A percentile compares a stretch with the other conserved stretches of the same genome.
Conservation (phyloP, 2,888 invertebrate genomes). For the Cosmorhoe ocellata region DNA sequence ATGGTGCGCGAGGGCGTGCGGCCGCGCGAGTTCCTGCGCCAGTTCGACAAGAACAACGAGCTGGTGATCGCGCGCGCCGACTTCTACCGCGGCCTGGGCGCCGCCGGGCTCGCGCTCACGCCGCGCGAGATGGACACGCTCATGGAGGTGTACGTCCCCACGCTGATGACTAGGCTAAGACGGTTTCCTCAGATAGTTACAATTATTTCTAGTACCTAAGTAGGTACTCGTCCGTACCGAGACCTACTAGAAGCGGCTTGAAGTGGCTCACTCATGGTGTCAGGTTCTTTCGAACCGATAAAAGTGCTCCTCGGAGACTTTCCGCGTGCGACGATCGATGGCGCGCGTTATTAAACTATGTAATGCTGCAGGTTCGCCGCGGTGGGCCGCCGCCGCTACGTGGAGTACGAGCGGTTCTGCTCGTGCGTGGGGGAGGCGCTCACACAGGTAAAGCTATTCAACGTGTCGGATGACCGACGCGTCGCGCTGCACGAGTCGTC, state of each 20-base stretch:
- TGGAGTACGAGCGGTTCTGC: constrained; percentile 87
- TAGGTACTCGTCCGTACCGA: too few species aligned
- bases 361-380: constrained; percentile 82
- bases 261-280: too few species aligned
- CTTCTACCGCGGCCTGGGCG: constrained; percentile 87
- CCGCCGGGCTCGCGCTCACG: constrained; percentile 85
- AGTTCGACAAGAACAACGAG: constrained; percentile 85
- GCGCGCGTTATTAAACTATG: too few species aligned
- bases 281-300: too few species aligned
- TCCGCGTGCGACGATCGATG: too few species aligned
- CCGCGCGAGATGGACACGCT: constrained; percentile 86
- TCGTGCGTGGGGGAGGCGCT: constrained; percentile 87
- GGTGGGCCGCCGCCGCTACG: constrained; percentile 80
- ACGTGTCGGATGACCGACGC: too few species aligned
- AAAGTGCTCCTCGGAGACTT: too few species aligned
- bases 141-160: constrained; percentile 85
- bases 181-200: too few species aligned
- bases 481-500: too few species aligned
- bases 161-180: too few species aligned
- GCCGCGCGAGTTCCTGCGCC: constrained; percentile 85
- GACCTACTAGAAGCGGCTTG: too few species aligned
- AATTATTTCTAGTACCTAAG: too few species aligned
- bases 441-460: constrained; percentile 61
- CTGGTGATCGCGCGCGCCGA: constrained; percentile 84
- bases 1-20: constrained; percentile 86